These are phyloP conservation scores for Stenotaenia linearis DNA, from an alignment of 2,888 invertebrate species.

Conservation along the genomic window DNA sequence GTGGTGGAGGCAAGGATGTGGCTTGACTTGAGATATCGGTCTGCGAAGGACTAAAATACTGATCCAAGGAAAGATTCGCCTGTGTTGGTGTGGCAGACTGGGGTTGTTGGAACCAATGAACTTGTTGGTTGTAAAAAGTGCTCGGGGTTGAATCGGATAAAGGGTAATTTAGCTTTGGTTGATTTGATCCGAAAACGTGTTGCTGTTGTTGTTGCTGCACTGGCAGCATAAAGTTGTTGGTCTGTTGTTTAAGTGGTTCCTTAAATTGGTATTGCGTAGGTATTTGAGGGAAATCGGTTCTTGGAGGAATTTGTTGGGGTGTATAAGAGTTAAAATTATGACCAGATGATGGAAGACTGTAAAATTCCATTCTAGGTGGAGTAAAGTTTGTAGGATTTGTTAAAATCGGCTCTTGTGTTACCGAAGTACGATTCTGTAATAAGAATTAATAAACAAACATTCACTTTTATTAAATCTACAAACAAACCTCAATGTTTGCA, in stretches of 20 bases:
- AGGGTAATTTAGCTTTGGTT: background rate
- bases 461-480: background rate
- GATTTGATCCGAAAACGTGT: background rate
- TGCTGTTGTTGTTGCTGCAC: background rate
- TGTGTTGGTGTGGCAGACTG: background rate
- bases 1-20: background rate
- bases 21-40: background rate
- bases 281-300: background rate
- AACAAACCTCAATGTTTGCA: background rate
- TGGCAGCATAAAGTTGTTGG: background rate
- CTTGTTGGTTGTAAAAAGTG: constrained; percentile 21
- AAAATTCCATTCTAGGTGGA: constrained; percentile 26
- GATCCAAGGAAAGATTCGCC: background rate
- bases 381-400: background rate
- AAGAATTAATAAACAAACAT: background rate
- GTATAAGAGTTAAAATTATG: background rate
- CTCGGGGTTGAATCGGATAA: background rate
- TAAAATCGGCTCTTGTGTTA: background rate
- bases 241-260: background rate
- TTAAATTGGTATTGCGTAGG: background rate
- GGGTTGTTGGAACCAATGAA: constrained; percentile 29
- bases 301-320: background rate
- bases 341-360: constrained; percentile 29
- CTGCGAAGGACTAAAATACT: background rate
- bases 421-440: background rate